Base-by-base conservation (phyloP, 2,113 vertebrate genomes). In the Speoplatyrhinus poulsoni region DNA sequence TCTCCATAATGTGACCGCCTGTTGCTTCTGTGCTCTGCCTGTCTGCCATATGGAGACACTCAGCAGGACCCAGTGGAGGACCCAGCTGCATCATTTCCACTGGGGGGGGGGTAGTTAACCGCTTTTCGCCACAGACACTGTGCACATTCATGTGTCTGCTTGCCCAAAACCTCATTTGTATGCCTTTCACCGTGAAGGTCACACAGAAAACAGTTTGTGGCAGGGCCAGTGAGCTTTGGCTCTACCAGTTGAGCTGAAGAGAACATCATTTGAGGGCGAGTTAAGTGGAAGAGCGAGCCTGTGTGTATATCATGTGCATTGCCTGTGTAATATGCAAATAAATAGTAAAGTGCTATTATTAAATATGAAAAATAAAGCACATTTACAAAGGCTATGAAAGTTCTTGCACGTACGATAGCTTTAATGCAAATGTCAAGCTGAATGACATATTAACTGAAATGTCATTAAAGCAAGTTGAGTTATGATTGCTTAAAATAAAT, bases 21-120 rank as follows among this genome's bases (percentile, higher is more conserved):
- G 47, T 26, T 46, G 56, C 61, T 81, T 66, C 56, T 12, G n/a
- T 50, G 66, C 32, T 63, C 59, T 60, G 1, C 60, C 48, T 57
- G 65, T 73, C 69, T 77, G 63, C 19, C 77, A 74, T 67, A 79
- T 73, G 66, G 70, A 76, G 19, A 47, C 36, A 50, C 12, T 57
- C 66, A 19, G 59, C 46, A 55, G 62, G 55, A 67, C 50, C 48
- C 64, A 62, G 70, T 72, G 68, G 41, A 63, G 60, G 52, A 66
- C 63, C 19, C 10, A 52, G 49, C 53, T 6, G 12, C 72, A 67
- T 41, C 47, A 26, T 26, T 26, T 26, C 26, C 26, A 26, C 26
- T 2, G 26, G 26, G 26, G 26, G 26, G 26, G 26, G 2, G 26
- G 26, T 19, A 60, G 19, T 58, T 53, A n/a, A 70, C 41, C 46